phyloP scores from a whole-genome alignment of 1,140 invertebrate genomes.

The Drosophila tsacasi region DNA sequence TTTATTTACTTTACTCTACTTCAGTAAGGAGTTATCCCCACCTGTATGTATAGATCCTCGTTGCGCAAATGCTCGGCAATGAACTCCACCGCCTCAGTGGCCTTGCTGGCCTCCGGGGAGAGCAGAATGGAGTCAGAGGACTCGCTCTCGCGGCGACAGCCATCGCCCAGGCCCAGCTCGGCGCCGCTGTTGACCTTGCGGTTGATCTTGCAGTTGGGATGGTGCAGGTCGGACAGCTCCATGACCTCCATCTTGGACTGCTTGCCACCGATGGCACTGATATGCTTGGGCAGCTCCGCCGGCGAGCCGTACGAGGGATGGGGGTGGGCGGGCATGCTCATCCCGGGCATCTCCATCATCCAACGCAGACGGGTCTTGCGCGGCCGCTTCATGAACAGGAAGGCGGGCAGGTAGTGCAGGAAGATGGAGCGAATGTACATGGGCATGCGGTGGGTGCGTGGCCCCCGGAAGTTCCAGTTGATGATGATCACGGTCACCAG shows the following conservation, averaged over 20 bases:
- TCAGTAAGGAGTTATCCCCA: conserved; percentile 74
- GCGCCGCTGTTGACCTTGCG: conserved; percentile 91
- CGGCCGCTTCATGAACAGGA: conserved; percentile 95
- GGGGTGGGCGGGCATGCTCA: conserved; percentile 92
- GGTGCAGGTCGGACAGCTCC: conserved; percentile 97
- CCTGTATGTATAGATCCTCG: conserved; percentile 98
- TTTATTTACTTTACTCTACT: too few species aligned
- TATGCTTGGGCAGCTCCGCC: conserved; percentile 92
- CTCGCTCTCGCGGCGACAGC: conserved; percentile 92
- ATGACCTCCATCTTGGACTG: conserved; percentile 95
- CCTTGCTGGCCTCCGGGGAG: conserved; percentile 96
- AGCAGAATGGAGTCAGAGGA: conserved; percentile 95
- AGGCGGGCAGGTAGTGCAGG: conserved; percentile 95
- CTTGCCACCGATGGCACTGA: conserved; percentile 87
- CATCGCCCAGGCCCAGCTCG: conserved; percentile 88
- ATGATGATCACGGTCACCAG: conserved; percentile 99
- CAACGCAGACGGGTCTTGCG: conserved; percentile 96
- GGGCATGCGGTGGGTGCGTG: conserved; percentile 95
- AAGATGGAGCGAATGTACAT: conserved; percentile 97
- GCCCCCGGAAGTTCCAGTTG: conserved; percentile 99
- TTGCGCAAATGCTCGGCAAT: conserved; percentile 99
- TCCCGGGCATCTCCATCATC: conserved; percentile 98
- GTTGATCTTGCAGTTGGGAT: conserved; percentile 98
- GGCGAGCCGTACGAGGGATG: conserved; percentile 90
- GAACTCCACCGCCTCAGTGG: conserved; percentile 98